A percentile compares a stretch with the other conserved stretches of the same genome.
These are phyloP conservation scores for Oryzias melastigma DNA, from an alignment of 2,113 vertebrate species.

Conservation along the genomic window DNA sequence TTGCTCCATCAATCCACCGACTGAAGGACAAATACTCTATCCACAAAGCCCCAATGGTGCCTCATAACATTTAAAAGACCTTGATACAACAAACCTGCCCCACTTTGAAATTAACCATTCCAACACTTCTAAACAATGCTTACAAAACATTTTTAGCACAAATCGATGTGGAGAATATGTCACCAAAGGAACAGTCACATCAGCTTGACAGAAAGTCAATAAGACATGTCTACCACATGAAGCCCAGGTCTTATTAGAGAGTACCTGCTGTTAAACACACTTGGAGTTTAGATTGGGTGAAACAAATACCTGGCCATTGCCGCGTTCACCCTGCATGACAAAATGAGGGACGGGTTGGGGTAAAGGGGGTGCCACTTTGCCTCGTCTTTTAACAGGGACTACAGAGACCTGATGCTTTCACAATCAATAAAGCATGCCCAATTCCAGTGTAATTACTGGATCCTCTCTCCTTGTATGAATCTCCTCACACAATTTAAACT, in stretches of 20 bases:
- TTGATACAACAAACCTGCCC: constrained; percentile 38
- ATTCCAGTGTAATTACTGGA: constrained; percentile 70
- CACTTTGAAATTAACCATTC: constrained; percentile 53
- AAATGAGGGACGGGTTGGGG: constrained; percentile 24
- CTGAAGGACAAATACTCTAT: no score
- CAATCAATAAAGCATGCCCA: constrained; percentile 77
- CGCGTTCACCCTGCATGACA: constrained; percentile 14
- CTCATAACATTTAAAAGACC: constrained; percentile 30
- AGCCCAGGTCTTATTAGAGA: constrained; percentile 17
- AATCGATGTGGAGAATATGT: constrained; percentile 62
- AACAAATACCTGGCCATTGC: constrained; percentile 8
- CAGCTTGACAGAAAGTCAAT: constrained; percentile 66
- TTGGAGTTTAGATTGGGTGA: not conserved
- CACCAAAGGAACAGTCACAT: constrained; percentile 53
- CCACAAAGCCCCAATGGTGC: constrained; percentile 4
- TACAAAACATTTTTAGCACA: constrained; percentile 60
- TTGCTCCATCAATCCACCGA: no score
- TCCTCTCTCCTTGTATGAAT: constrained; percentile 27
- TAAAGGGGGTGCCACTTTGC: not conserved
- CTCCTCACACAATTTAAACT: constrained; percentile 45
- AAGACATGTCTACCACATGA: constrained; percentile 46
- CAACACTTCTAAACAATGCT: constrained; percentile 64
- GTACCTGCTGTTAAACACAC: constrained; percentile 21
- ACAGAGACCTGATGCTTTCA: constrained; percentile 65
- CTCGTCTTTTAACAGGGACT: constrained; percentile 28